Evolutionary conservation across 2,888 invertebrate species (phyloP).

Genomic region (Tiphia femorata): DNA sequence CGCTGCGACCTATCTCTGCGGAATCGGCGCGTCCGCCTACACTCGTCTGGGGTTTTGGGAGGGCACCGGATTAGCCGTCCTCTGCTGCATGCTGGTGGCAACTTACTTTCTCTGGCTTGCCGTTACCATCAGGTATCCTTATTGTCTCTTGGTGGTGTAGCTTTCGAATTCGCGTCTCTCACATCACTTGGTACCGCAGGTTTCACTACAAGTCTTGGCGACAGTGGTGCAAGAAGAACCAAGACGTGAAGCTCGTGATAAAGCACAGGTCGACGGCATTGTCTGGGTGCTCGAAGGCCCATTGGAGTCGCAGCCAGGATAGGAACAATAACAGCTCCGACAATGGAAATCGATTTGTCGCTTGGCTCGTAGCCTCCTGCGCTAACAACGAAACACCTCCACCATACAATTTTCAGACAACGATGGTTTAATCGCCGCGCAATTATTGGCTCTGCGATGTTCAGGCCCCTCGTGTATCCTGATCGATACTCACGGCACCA

Average conservation of each 20-base stretch:
- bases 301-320: constrained; percentile 13
- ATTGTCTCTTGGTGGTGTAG: background rate
- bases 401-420: constrained; percentile 39
- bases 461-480: too few relatives aligned
- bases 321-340: constrained; percentile 23
- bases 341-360: constrained; percentile 18
- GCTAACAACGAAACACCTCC: constrained; percentile 28
- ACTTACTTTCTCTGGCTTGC: constrained; percentile 63
- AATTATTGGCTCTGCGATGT: too few relatives aligned
- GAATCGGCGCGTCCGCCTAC: constrained; percentile 66
- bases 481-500: too few relatives aligned
- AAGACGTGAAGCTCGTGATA: constrained; percentile 52
- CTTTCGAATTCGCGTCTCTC: background rate
- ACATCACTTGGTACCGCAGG: constrained; percentile 34
- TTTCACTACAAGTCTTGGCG: constrained; percentile 60
- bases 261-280: constrained; percentile 26
- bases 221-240: constrained; percentile 58
- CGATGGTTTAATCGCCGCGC: constrained; percentile 33
- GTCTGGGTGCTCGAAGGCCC: background rate
- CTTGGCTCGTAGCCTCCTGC: constrained; percentile 37
- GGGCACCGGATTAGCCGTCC: constrained; percentile 60
- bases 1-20: constrained; percentile 69
- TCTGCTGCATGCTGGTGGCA: constrained; percentile 58
- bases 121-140: constrained; percentile 60
- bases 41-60: constrained; percentile 62